These are phyloP conservation scores for Ceratina japonica DNA, from an alignment of 1,140 invertebrate species.

Conservation along the genomic window DNA sequence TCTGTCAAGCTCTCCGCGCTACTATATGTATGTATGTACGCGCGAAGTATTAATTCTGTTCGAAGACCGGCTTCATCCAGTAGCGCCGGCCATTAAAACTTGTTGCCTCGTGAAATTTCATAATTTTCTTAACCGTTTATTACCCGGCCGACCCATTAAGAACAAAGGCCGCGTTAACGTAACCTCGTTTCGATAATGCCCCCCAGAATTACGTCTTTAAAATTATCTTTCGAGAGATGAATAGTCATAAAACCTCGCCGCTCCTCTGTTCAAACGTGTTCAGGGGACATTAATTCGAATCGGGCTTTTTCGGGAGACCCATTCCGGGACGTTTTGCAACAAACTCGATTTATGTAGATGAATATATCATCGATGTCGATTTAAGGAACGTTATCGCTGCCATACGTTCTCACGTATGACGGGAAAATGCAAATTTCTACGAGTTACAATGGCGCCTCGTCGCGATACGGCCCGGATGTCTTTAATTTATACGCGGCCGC, in stretches of 20 bases:
- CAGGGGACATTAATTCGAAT: too few species aligned
- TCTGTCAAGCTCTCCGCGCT: neutral
- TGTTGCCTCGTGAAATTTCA: neutral
- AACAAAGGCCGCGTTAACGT: too few species aligned
- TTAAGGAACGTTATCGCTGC: slow-evolving; percentile 49
- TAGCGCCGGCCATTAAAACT: neutral
- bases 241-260: too few species aligned
- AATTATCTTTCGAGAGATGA: too few species aligned
- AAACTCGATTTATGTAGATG: neutral
- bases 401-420: slow-evolving; percentile 43
- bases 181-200: too few species aligned
- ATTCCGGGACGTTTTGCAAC: slow-evolving; percentile 22
- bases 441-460: neutral
- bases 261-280: too few species aligned
- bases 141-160: too few species aligned
- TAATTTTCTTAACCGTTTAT: neutral
- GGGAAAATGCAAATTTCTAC: slow-evolving; percentile 50
- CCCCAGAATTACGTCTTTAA: too few species aligned
- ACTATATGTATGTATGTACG: too few species aligned
- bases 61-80: neutral
- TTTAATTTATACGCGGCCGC: slow-evolving; percentile 55
- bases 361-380: slow-evolving; percentile 31
- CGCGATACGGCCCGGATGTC: slow-evolving; percentile 45
- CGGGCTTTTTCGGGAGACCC: neutral
- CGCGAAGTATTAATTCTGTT: neutral